Evolutionary conservation across 2,113 vertebrate genomes (phyloP).

Genomic region (Megaceryle torquata): DNA sequence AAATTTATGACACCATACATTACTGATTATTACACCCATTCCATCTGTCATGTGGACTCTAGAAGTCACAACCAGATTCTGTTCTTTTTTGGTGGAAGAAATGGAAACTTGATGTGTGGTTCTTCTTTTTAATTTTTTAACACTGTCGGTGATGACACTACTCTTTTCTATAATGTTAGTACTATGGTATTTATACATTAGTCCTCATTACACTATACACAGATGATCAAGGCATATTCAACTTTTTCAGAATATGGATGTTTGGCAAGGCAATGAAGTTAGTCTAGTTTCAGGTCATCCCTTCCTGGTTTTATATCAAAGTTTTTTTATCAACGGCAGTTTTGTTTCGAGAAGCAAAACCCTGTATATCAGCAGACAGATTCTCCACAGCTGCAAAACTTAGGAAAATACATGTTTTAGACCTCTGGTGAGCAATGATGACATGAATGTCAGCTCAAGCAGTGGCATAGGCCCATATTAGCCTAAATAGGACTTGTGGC

Average conservation of each 20-base stretch:
- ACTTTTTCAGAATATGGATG: background rate
- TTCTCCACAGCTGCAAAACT: background rate
- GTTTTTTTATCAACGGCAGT: background rate
- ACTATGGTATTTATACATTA: background rate
- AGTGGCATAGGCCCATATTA: accelerated
- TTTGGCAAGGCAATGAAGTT: background rate
- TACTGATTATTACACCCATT: background rate
- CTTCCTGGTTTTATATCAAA: background rate
- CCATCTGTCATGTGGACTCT: background rate
- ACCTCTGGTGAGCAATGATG: background rate
- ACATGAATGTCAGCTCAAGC: background rate
- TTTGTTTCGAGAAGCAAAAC: background rate
- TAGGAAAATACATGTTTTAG: background rate
- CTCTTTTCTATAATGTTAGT: background rate
- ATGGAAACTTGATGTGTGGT: background rate
- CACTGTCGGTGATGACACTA: background rate
- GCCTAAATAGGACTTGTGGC: background rate
- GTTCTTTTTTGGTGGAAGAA: background rate
- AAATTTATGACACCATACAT: background rate
- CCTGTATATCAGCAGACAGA: background rate
- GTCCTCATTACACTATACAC: background rate
- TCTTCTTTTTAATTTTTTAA: background rate
- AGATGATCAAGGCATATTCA: background rate
- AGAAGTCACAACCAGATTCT: background rate
- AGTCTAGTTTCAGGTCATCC: background rate